These are phyloP conservation scores for Pandemis corylana DNA, from an alignment of 2,888 invertebrate species.

Conservation along the genomic window DNA sequence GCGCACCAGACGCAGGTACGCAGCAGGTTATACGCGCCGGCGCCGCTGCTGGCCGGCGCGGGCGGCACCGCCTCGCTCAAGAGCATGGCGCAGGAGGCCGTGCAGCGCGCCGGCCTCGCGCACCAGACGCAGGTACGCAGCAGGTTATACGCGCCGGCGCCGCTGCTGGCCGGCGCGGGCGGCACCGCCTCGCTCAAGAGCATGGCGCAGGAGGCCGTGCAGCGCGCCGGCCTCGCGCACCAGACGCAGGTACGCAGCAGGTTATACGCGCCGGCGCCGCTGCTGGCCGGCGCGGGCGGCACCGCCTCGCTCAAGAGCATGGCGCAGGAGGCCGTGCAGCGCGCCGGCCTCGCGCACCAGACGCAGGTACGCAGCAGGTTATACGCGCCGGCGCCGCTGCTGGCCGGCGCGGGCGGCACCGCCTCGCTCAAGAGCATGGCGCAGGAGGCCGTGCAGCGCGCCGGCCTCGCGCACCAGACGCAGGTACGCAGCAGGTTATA, in stretches of 20 bases:
- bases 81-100: slow-evolving; percentile 97
- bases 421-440: slow-evolving; percentile 96
- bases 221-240: slow-evolving; percentile 89
- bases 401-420: slow-evolving; percentile 84
- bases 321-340: slow-evolving; percentile 96
- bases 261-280: no score
- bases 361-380: slow-evolving; percentile 59
- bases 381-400: no score
- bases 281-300: slow-evolving; percentile 77
- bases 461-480: slow-evolving; percentile 85
- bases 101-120: slow-evolving; percentile 92
- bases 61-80: slow-evolving; percentile 93
- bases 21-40: no score
- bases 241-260: slow-evolving; percentile 59
- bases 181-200: slow-evolving; percentile 94
- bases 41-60: slow-evolving; percentile 51
- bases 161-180: slow-evolving; percentile 69
- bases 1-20: slow-evolving; percentile 68
- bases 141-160: no score
- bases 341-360: slow-evolving; percentile 88
- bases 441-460: slow-evolving; percentile 95
- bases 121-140: slow-evolving; percentile 59
- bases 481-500: slow-evolving; percentile 62
- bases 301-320: slow-evolving; percentile 95
- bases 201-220: slow-evolving; percentile 97